Conservation (phyloP, 2,113 vertebrate genomes). For the Emydocephalus ijimae region DNA sequence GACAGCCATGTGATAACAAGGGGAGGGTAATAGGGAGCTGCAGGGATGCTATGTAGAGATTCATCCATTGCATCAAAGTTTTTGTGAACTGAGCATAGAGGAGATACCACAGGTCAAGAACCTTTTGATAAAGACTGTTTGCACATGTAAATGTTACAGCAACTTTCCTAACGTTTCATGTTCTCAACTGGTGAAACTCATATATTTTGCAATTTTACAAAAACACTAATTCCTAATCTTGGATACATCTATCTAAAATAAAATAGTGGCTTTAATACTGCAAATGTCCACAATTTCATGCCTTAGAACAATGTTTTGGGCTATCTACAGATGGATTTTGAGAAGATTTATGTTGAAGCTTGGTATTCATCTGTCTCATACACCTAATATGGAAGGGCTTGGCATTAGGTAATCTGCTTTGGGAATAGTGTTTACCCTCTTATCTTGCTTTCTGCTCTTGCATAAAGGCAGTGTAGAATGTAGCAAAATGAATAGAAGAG, state of each 20-base stretch:
- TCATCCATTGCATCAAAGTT: not conserved
- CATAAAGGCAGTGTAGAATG: not conserved
- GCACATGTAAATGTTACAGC: conserved; percentile 32
- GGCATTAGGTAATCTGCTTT: not conserved
- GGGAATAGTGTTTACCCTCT: not conserved
- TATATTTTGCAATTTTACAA: conserved; percentile 57
- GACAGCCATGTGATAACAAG: conserved; percentile 1
- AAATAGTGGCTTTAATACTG: conserved; percentile 45
- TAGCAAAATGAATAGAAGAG: not conserved
- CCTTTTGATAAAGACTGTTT: conserved; percentile 53
- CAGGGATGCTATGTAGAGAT: conserved; percentile 10
- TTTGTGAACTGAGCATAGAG: conserved; percentile 28
- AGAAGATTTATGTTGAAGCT: not conserved
- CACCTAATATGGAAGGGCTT: not conserved
- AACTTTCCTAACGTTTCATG: conserved; percentile 44
- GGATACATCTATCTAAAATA: conserved; percentile 49
- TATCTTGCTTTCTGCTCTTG: not conserved
- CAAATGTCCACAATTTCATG: conserved; percentile 14
- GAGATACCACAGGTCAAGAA: conserved; percentile 46
- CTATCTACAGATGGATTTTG: not conserved
- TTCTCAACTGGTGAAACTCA: conserved; percentile 47
- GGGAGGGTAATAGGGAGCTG: not conserved
- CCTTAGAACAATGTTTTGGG: not conserved
- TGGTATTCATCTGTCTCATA: not conserved
- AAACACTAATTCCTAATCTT: conserved; percentile 61